Evolutionary conservation across 2,797 vertebrate species (phyloP).

Genomic region (Helostoma temminkii): DNA sequence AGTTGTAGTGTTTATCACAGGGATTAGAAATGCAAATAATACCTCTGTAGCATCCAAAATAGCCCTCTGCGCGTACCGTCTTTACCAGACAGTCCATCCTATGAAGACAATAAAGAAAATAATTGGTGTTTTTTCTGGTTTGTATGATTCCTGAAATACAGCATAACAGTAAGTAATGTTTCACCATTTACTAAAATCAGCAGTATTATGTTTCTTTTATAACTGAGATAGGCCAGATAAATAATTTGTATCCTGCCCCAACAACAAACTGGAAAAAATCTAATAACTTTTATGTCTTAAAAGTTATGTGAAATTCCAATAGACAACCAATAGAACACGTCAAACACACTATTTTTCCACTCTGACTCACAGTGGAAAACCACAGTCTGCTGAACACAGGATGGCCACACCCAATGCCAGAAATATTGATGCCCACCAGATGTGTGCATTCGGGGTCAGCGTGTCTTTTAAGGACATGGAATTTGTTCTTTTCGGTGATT

Average conservation of each 20-base stretch:
- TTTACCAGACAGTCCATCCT: constrained; percentile 91
- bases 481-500: background rate
- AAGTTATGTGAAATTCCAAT: background rate
- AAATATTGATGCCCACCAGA: constrained; percentile 45
- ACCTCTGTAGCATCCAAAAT: constrained; percentile 89
- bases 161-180: background rate
- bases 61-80: constrained; percentile 87
- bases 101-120: constrained; percentile 48
- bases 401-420: constrained; percentile 47
- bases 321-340: constrained; percentile 21
- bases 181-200: background rate
- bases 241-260: constrained; percentile 7
- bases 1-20: constrained; percentile 31
- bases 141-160: background rate
- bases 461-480: constrained; percentile 43
- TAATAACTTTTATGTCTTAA: background rate
- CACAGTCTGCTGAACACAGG: constrained; percentile 43
- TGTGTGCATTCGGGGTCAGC: constrained; percentile 28
- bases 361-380: constrained; percentile 76
- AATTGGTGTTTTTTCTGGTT: background rate
- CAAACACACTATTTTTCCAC: constrained; percentile 49
- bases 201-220: background rate
- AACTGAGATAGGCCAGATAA: constrained; percentile 11
- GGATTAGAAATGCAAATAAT: constrained; percentile 55
- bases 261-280: constrained; percentile 2